Evolutionary conservation across 2,888 invertebrate species (phyloP).

Genomic region (Hyppa rectilinea): DNA sequence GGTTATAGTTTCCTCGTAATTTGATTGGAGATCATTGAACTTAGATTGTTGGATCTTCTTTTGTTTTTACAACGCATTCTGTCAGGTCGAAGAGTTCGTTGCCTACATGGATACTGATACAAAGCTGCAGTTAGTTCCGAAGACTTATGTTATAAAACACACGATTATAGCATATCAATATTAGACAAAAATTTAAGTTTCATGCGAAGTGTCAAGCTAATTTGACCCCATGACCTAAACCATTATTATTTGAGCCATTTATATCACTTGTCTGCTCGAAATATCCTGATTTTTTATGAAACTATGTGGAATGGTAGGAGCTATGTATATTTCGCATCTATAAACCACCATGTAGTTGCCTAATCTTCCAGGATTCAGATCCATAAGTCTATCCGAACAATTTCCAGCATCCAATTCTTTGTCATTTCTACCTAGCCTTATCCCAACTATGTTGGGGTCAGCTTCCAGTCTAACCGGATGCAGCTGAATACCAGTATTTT

Average conservation of each 20-base stretch:
- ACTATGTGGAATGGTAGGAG: background rate
- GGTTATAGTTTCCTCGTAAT: background rate
- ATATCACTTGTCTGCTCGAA: background rate
- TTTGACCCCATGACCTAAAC: background rate
- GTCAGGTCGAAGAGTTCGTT: conserved; percentile 93
- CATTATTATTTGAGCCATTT: too few species aligned
- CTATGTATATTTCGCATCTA: background rate
- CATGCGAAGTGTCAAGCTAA: background rate
- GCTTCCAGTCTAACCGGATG: too few species aligned
- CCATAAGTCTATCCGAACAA: background rate
- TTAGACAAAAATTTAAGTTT: background rate
- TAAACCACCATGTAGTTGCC: background rate
- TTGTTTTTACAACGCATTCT: conserved; percentile 79
- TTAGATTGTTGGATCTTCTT: background rate
- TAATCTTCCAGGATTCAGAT: too few species aligned
- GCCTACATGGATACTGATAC: conserved; percentile 93
- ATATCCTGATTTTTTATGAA: background rate
- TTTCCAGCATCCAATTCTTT: background rate
- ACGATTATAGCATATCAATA: background rate
- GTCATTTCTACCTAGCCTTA: too few species aligned
- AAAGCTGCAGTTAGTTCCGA: conserved; percentile 91
- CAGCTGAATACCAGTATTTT: too few species aligned
- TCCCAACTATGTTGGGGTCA: too few species aligned
- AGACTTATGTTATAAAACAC: too few species aligned
- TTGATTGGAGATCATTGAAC: background rate